Evolutionary conservation across 2,113 vertebrate genomes (phyloP), one percentile per base, ranked within the genome.

Genomic region (Panthera uncia): DNA sequence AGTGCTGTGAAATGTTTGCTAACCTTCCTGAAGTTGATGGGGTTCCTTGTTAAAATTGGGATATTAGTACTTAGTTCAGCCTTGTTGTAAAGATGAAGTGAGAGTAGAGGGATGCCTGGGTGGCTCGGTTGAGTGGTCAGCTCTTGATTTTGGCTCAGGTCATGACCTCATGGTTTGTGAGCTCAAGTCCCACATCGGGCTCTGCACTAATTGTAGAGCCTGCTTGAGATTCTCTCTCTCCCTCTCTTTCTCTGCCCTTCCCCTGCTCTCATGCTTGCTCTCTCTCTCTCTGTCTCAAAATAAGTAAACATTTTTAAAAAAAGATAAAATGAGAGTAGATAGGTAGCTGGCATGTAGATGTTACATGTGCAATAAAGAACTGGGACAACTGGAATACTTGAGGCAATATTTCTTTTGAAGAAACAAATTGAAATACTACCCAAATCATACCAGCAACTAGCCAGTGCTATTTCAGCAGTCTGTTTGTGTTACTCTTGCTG

Each of bases 81-180:
- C 93, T 88, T 86, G n/a, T 91, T 96, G 25, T 91, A 69, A 93
- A 96, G 69, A 38, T 95, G 91, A 94, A 90, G 45, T 96, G 89
- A 95, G 33, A 38, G 23, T 33, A 27, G 86, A 52, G 21, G 19
- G 57, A 21, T 7, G 21, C 57, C 21, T 61, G 21, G 55, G 21
- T 23, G 21, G 21, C 57, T 61, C 3, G 8, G 57, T 21, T 23
- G 57, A 61, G 57, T 61, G 57, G 57, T 21, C 57, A 25, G 3
- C 57, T 61, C 21, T 61, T 61, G 55, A 19, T 19, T 57, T 57
- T 18, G 19, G 55, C 55, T 57, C 18, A 18, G 55, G 55, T 57
- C 55, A 57, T 19, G 16, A 57, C 18, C 55, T 57, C 18, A 57
- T 57, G 55, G 55, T 57, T 57, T 7, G 55, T 57, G 57, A 61